These are phyloP conservation scores for Chloroceryle aenea DNA, from an alignment of 2,113 vertebrate species.

Conservation along the genomic window DNA sequence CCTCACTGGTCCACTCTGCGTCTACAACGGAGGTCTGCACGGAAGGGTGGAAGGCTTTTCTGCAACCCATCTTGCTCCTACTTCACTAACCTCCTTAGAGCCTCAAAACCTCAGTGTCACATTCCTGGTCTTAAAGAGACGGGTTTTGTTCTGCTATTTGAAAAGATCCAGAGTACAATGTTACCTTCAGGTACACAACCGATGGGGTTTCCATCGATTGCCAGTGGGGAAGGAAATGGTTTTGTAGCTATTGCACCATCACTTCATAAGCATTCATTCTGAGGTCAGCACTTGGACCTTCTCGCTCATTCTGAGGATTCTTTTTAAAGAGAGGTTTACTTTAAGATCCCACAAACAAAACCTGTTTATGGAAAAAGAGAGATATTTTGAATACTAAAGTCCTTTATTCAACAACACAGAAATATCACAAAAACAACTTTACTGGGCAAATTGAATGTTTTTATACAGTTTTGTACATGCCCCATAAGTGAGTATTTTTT, in stretches of 20 bases:
- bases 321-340: slow-evolving; percentile 41
- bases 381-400: slow-evolving; percentile 86
- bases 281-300: slow-evolving; percentile 34
- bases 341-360: slow-evolving; percentile 75
- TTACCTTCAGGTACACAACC: slow-evolving; percentile 1
- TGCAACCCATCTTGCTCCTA: not conserved
- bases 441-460: slow-evolving; percentile 85
- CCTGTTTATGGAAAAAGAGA: slow-evolving; percentile 81
- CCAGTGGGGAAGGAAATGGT: slow-evolving; percentile 36
- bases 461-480: slow-evolving; percentile 88
- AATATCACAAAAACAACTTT: slow-evolving; percentile 89
- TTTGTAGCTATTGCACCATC: not conserved
- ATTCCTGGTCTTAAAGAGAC: not conserved
- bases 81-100: not conserved
- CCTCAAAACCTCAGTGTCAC: not conserved
- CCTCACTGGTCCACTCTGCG: not conserved
- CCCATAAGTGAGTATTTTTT: slow-evolving; percentile 84
- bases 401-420: slow-evolving; percentile 90
- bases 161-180: not conserved
- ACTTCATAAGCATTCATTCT: slow-evolving; percentile 52
- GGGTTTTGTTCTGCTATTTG: not conserved
- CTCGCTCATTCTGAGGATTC: slow-evolving; percentile 6
- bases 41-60: not conserved
- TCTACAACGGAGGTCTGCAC: not conserved
- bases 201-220: not conserved